Percentiles rank a stretch among this genome's conserved stretches.
phyloP scores from a whole-genome alignment of 1,140 invertebrate species.

The Apis laboriosa region DNA sequence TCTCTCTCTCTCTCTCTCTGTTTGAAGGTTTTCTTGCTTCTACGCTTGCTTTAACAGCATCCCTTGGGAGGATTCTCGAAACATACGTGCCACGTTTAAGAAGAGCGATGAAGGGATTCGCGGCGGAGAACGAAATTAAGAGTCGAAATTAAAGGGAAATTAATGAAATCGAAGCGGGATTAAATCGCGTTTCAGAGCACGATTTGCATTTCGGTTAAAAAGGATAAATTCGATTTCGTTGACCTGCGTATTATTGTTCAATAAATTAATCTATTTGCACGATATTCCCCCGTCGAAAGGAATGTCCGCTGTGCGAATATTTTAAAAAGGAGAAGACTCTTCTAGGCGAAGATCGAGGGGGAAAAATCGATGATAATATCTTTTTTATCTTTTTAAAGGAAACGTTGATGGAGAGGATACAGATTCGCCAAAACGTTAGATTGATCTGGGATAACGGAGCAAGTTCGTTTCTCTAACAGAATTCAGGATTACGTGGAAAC shows the following conservation, averaged over 20 bases:
- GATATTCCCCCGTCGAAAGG: too few relatives aligned
- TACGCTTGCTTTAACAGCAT: conserved; percentile 47
- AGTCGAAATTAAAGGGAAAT: conserved; percentile 30
- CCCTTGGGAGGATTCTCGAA: conserved; percentile 45
- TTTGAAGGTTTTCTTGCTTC: conserved; percentile 19
- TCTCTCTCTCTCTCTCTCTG: background rate
- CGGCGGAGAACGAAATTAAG: conserved; percentile 52
- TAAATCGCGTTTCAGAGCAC: conserved; percentile 5
- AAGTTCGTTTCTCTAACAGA: conserved; percentile 27
- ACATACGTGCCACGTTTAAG: conserved; percentile 48
- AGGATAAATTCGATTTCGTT: conserved; percentile 41
- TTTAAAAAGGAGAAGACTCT: too few relatives aligned
- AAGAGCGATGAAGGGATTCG: conserved; percentile 48
- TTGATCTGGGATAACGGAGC: conserved; percentile 26
- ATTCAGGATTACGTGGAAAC: conserved; percentile 60
- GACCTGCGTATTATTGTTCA: background rate
- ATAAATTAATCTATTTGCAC: background rate
- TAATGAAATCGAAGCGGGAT: conserved; percentile 21
- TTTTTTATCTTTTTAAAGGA: too few relatives aligned
- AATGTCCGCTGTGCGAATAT: too few relatives aligned
- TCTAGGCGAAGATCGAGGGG: too few relatives aligned
- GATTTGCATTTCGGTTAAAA: conserved; percentile 48
- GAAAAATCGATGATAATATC: too few relatives aligned
- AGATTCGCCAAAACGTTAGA: conserved; percentile 50
- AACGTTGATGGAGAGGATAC: background rate